Evolutionary conservation across 2,113 vertebrate genomes (phyloP), one percentile per base, ranked within the genome.

Genomic region (Nesospiza acunhae): DNA sequence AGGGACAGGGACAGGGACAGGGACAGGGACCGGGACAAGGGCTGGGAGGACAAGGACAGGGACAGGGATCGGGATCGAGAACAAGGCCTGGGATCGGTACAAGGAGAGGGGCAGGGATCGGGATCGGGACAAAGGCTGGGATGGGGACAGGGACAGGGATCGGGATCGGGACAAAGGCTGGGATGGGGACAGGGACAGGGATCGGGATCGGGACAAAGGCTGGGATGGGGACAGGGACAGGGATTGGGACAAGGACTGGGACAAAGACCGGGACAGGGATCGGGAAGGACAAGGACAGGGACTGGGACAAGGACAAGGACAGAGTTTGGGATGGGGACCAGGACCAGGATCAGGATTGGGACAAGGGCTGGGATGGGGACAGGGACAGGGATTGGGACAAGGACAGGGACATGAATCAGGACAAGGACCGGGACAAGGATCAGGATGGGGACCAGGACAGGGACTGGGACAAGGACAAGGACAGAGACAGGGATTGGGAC

Each of bases 381-480:
- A 0, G 3, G 28, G 47, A 53, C 4, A 0, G 1, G 19, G 27
- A 11, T 39, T 39, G 39, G 46, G 52, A 31, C 10, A 11, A 11
- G 7, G 15, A 27, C n/a, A n/a, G n/a, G n/a, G n/a, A n/a, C n/a
- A n/a, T n/a, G n/a, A n/a, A n/a, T 14, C 1, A 2, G 67, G 46
- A 35, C 16, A 14, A 13, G 9, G 41, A 44, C 15, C 1, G 3
- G 13, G 20, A 42, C 7, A 16, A 6, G 23, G 31, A 1, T 4
- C 0, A 2, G n/a, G 39, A 47, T 2, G 0, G 6, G 20, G 8
- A 23, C 1, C 1, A 4, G 39, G 50, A 10, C 10, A 4, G 28
- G 28, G 44, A 47, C 9, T 0, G 10, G 27, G 6, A 31, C 5
- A 0, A 3, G 42, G 42, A 8, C 13, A 0, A 4, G 37, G 13